phyloP scores from a whole-genome alignment of 35 echinoderm and acorn worm species.

The Apostichopus parvimensis region DNA sequence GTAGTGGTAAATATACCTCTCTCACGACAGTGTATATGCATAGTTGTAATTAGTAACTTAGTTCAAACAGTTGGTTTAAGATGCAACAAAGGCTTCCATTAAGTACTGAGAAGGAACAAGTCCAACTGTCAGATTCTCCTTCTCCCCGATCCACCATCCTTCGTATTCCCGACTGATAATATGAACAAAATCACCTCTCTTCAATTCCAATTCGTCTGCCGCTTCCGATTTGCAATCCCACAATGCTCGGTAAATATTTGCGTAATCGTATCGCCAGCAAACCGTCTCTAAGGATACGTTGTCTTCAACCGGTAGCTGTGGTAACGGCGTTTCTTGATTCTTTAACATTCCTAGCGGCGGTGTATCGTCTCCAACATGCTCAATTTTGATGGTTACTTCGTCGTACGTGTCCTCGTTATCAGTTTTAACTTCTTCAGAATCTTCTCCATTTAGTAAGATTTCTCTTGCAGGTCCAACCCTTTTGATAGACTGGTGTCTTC shows the following conservation, averaged over 20 bases:
- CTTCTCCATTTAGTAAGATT: not conserved
- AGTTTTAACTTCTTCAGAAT: not conserved
- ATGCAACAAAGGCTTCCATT: slow-evolving; percentile 77
- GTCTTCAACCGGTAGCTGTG: not conserved
- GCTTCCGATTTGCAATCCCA: slow-evolving; percentile 77
- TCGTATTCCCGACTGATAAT: slow-evolving; percentile 84
- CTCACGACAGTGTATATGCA: no score
- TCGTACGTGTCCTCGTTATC: slow-evolving; percentile 12
- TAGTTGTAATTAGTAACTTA: no score
- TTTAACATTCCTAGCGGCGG: not conserved
- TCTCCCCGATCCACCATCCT: slow-evolving; percentile 89
- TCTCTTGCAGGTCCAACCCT: no score
- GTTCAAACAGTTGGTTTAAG: not conserved
- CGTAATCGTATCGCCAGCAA: slow-evolving; percentile 87
- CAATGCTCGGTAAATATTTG: slow-evolving; percentile 82
- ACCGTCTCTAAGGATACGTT: not conserved
- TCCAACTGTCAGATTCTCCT: slow-evolving; percentile 69
- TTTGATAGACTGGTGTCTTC: no score
- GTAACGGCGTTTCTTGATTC: not conserved
- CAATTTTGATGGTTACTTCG: not conserved
- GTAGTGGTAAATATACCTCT: no score
- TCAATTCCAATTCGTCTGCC: slow-evolving; percentile 74
- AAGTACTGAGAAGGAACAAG: slow-evolving; percentile 87
- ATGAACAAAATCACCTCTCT: slow-evolving; percentile 86
- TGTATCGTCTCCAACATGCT: not conserved